Conservation (phyloP, 2,888 invertebrate species). For the Trisateles emortualis region DNA sequence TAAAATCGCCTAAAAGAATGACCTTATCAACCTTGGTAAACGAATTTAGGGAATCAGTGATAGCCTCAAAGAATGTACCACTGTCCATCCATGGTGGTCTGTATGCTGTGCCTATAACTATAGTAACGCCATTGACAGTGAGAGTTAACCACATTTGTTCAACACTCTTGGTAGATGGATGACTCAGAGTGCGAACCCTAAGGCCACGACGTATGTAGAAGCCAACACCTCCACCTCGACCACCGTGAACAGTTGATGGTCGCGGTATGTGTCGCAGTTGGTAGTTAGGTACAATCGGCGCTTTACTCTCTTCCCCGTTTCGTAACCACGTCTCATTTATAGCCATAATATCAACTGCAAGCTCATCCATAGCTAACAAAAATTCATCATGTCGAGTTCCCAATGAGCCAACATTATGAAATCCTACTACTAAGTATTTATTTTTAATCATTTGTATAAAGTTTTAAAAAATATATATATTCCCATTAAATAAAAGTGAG, state of each 20-base stretch:
- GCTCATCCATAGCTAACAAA: neutral
- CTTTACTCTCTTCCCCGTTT: constrained; percentile 2
- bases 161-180: neutral
- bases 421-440: constrained; percentile 8
- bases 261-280: neutral
- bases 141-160: constrained; percentile 2
- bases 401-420: constrained; percentile 10
- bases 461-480: neutral
- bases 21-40: neutral
- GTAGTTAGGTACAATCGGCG: constrained; percentile 3
- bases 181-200: neutral
- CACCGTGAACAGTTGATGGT: neutral
- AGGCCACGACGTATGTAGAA: neutral
- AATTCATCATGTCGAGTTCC: constrained; percentile 8
- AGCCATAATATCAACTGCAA: no score
- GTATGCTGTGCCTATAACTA: neutral
- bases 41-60: neutral
- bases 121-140: neutral
- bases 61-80: neutral
- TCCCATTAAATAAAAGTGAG: neutral
- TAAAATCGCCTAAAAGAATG: constrained; percentile 3
- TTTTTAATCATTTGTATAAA: neutral
- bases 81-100: constrained; percentile 3
- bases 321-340: constrained; percentile 12
- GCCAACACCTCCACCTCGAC: constrained; percentile 1